Conservation (phyloP, 2,797 vertebrate genomes). For the Austrolebias charrua region DNA sequence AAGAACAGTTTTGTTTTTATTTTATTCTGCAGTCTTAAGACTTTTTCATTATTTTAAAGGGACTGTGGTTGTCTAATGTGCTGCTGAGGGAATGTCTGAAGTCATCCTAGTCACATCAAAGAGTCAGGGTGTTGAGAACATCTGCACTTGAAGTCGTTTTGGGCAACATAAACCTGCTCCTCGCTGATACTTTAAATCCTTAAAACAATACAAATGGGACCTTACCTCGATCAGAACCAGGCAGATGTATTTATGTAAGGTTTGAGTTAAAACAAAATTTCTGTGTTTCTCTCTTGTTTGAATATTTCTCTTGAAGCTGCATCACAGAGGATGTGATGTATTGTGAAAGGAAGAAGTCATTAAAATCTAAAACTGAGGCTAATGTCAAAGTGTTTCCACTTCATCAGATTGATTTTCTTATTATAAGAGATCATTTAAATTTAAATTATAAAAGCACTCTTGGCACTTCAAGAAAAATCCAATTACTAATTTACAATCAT, state of each 20-base stretch:
- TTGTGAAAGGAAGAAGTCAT: constrained; percentile 11
- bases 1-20: constrained; percentile 1
- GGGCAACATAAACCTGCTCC: constrained; percentile 15
- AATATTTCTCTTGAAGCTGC: background rate
- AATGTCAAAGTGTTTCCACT: constrained; percentile 3
- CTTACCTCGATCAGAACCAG: constrained; percentile 8
- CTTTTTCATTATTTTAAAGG: too few species aligned
- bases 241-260: constrained; percentile 8
- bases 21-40: constrained; percentile 4
- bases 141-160: constrained; percentile 28
- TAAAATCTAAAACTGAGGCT: background rate
- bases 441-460: too few species aligned
- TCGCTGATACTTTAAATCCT: constrained; percentile 2
- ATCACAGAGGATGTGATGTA: constrained; percentile 10
- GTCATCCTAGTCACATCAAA: constrained; percentile 63
- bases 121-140: constrained; percentile 32
- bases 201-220: constrained; percentile 22
- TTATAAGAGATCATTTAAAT: too few species aligned
- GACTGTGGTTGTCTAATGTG: constrained; percentile 17
- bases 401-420: background rate
- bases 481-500: too few species aligned
- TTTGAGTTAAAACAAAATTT: constrained; percentile 13
- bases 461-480: too few species aligned
- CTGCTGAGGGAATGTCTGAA: constrained; percentile 37
- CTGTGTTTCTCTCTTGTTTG: constrained; percentile 9